Conservation (phyloP, 2,113 vertebrate species). For the Bucco capensis region DNA sequence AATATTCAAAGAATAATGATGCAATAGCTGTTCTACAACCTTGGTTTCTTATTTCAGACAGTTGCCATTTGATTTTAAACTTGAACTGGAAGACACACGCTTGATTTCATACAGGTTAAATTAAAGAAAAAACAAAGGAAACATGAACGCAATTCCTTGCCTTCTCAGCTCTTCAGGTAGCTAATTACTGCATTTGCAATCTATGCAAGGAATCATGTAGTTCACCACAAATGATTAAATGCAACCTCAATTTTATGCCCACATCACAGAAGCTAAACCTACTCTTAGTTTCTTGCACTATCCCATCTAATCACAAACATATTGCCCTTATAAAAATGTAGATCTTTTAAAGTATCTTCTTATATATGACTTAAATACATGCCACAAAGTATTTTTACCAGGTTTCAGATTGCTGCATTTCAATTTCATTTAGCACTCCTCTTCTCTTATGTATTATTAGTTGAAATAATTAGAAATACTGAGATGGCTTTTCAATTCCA, state of each 20-base stretch:
- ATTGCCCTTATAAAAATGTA: background rate
- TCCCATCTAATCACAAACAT: background rate
- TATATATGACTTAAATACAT: background rate
- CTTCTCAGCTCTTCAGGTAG: background rate
- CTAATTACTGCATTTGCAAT: background rate
- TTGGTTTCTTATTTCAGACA: background rate
- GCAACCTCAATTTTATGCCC: background rate
- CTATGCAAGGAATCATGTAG: background rate
- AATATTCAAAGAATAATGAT: background rate
- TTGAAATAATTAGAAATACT: background rate
- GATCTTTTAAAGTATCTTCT: background rate
- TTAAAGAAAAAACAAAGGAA: background rate
- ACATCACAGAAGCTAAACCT: background rate
- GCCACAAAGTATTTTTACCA: background rate
- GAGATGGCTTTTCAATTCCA: background rate
- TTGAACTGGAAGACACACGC: background rate
- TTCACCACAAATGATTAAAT: background rate
- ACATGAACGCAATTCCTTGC: background rate
- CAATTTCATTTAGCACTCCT: background rate
- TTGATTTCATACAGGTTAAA: background rate
- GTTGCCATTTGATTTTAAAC: background rate
- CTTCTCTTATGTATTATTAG: background rate
- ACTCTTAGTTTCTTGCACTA: background rate
- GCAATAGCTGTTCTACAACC: background rate
- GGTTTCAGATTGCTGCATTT: background rate